These are phyloP conservation scores for Drymodes brunneopygia DNA, from an alignment of 2,113 vertebrate species.

Conservation along the genomic window DNA sequence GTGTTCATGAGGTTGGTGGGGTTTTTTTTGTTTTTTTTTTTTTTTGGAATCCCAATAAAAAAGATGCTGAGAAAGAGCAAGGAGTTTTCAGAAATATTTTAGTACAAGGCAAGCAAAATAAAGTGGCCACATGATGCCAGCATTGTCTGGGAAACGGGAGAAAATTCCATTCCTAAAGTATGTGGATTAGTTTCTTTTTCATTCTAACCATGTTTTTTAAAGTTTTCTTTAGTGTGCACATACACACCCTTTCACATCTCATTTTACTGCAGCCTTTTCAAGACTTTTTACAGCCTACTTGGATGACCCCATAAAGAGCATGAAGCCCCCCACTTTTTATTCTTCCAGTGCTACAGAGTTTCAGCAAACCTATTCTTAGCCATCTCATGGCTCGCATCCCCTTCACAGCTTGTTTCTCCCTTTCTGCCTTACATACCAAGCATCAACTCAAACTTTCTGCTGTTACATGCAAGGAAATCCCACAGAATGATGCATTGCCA, in stretches of 20 bases:
- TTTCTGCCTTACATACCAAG: not conserved
- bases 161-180: not conserved
- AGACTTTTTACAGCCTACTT: not conserved
- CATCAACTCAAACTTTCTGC: not conserved
- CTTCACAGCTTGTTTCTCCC: not conserved
- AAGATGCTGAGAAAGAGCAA: not conserved
- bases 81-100: not conserved
- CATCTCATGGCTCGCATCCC: not conserved
- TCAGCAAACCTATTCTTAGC: not conserved
- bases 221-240: not conserved
- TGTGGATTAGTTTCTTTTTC: not conserved
- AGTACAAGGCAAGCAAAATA: not conserved
- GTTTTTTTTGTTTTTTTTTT: not conserved
- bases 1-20: not conserved
- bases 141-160: slow-evolving; percentile 3
- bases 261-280: not conserved
- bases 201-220: not conserved
- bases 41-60: not conserved
- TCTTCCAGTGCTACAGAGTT: not conserved
- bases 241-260: not conserved
- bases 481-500: not conserved
- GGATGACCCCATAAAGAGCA: not conserved
- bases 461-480: not conserved
- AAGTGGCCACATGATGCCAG: slow-evolving; percentile 53
- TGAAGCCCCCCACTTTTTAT: not conserved